Base-by-base conservation (phyloP, 2,888 invertebrate genomes). In the Dasysyrphus tricinctus region DNA sequence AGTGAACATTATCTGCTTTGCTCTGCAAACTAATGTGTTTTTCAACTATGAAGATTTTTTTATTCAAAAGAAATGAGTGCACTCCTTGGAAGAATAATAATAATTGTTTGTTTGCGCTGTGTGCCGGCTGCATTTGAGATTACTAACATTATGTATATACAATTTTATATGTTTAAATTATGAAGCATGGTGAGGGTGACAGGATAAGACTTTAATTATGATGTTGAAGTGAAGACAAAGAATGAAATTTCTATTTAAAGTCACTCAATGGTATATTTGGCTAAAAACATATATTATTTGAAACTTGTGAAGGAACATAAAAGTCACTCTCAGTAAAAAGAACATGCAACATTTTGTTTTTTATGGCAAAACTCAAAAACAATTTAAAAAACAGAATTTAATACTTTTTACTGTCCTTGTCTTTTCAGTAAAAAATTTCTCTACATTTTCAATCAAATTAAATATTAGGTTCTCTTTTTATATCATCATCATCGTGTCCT, bases 11-110 rank as follows among this genome's bases (percentile, higher is more conserved):
- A 81, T 82, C 42, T 77, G 29, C 73, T 70, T 63, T 65, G 24
- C 69, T 56, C n/a, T 51, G 69, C 19, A 74, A 44, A 74, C 49
- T 77, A 70, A 81, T 81, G 49, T 73, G 59, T 61, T 77, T 73
- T 74, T 74, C 34, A 69, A 42, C n/a, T 59, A 16, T 12, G 39
- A 54, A 39, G 12, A 70, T 34, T 14, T 49, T n/a, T 56, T 51
- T 72, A 39, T 72, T 54, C n/a, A 77, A 57, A n/a, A 54, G 59
- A 57, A 78, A 69, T 77, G 73, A 77, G 85, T 81, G 65, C 78
- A 81, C 61, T 77, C 54, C 44, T 79, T 39, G 5, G 54, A n/a
- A 78, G 19, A 49, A 67, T 63, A 42, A 42, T 39, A 14, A 6
- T 32, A 39, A 44, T 77, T 70, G 73, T 77, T 81, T 79, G 61